phyloP scores from a whole-genome alignment of 2,888 invertebrate species.

The Euphydryas editha region DNA sequence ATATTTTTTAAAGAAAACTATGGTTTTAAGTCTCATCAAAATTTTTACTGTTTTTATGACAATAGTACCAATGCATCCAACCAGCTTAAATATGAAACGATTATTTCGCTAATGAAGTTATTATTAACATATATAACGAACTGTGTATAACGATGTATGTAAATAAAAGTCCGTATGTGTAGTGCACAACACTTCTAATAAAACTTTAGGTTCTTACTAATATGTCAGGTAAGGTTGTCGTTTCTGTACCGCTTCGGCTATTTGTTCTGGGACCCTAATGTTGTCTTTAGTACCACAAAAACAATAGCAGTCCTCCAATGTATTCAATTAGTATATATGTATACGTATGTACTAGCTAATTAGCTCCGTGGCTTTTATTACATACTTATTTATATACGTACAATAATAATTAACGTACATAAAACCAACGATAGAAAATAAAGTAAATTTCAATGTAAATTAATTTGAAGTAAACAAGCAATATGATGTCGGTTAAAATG shows the following conservation, averaged over 20 bases:
- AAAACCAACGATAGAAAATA: constrained; percentile 35
- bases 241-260: constrained; percentile 14
- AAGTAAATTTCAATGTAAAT: constrained; percentile 55
- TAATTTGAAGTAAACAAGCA: constrained; percentile 64
- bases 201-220: constrained; percentile 33
- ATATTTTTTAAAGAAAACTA: too few relatives aligned
- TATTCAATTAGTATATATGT: background rate
- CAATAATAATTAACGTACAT: constrained; percentile 7
- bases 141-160: constrained; percentile 60
- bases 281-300: background rate
- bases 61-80: constrained; percentile 9
- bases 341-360: background rate
- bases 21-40: too few relatives aligned
- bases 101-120: constrained; percentile 80
- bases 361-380: background rate
- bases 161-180: constrained; percentile 41
- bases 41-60: background rate
- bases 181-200: constrained; percentile 51
- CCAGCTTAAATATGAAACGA: constrained; percentile 49
- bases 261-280: constrained; percentile 1
- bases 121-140: constrained; percentile 80
- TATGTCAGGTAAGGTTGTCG: constrained; percentile 31
- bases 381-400: background rate
- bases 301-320: background rate
- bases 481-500: constrained; percentile 67